phyloP scores from a whole-genome alignment of 64 coral and sea anemone genomes.

The Cladopsammia gracilis region DNA sequence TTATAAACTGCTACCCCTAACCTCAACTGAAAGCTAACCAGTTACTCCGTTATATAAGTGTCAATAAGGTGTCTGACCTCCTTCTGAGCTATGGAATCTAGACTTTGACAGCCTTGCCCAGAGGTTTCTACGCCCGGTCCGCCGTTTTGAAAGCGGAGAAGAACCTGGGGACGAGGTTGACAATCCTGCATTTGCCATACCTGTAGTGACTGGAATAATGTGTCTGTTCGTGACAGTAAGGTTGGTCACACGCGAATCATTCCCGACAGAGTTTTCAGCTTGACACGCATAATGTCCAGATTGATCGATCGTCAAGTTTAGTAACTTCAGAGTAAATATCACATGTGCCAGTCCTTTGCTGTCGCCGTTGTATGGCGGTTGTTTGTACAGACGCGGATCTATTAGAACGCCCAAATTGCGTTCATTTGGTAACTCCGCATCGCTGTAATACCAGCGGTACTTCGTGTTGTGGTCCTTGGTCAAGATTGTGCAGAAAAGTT shows the following conservation, averaged over 20 bases:
- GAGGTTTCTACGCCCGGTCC: no score
- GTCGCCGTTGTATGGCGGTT: not conserved
- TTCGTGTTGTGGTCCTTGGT: not conserved
- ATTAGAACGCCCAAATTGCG: not conserved
- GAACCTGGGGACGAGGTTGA: no score
- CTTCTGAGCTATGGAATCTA: no score
- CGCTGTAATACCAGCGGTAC: not conserved
- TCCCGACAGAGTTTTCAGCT: conserved; percentile 5
- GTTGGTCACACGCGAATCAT: not conserved
- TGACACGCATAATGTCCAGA: conserved; percentile 39
- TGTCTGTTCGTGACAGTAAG: not conserved
- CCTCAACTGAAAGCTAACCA: no score
- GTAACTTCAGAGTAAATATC: not conserved
- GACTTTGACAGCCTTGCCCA: no score
- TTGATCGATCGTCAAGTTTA: not conserved
- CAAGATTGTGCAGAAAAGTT: not conserved
- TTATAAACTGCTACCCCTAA: no score
- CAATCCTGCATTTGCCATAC: not conserved
- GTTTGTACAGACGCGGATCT: not conserved
- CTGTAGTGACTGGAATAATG: not conserved
- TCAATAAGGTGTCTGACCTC: no score
- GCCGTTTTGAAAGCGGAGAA: no score
- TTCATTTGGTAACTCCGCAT: not conserved
- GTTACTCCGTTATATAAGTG: no score
- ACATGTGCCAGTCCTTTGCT: not conserved